A percentile compares a stretch with the other conserved stretches of the same genome.
These are phyloP conservation scores for Sarcoramphus papa DNA, from an alignment of 2,797 vertebrate genomes.

Conservation along the genomic window DNA sequence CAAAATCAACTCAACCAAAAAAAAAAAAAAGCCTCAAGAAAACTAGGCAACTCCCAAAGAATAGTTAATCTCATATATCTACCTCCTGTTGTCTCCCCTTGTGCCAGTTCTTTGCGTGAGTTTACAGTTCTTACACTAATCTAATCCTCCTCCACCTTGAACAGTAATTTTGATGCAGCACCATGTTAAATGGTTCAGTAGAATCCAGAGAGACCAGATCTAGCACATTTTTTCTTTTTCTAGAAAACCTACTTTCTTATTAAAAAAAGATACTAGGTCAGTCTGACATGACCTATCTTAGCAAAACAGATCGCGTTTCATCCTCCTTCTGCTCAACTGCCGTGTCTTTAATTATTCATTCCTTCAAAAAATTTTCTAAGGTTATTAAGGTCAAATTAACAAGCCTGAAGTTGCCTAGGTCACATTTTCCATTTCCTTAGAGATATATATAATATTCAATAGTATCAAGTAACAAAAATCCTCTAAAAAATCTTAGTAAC, in stretches of 20 bases:
- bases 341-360: not conserved
- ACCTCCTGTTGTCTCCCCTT: not conserved
- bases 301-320: not conserved
- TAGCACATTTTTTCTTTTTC: conserved; percentile 12
- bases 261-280: conserved; percentile 44
- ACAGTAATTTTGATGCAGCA: not conserved
- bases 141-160: not conserved
- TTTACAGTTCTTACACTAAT: not conserved
- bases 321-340: not conserved
- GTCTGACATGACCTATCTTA: conserved; percentile 11
- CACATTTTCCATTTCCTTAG: not conserved
- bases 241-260: conserved; percentile 39
- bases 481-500: not conserved
- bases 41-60: not conserved
- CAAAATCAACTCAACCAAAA: not conserved
- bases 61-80: not conserved
- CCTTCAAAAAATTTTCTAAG: not conserved
- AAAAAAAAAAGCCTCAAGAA: not conserved
- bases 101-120: not conserved
- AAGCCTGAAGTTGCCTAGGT: not conserved
- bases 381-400: not conserved
- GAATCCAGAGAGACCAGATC: conserved; percentile 29
- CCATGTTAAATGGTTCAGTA: not conserved
- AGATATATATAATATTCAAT: not conserved
- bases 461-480: not conserved